Conservation (phyloP, 2,888 invertebrate genomes). For the Drosophila helvetica region DNA sequence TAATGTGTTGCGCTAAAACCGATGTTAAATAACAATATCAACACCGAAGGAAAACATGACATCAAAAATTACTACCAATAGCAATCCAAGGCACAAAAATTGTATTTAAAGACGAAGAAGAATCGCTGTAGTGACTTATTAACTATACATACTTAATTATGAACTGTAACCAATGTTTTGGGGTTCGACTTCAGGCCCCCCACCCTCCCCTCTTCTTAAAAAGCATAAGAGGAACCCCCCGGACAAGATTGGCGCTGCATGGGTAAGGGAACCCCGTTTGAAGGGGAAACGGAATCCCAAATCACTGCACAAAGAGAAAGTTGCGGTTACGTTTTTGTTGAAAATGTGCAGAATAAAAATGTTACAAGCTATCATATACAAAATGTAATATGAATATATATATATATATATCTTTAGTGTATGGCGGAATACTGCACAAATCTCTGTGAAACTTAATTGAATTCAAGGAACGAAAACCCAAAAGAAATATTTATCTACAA, state of each 20-base stretch:
- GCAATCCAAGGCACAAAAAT: neutral
- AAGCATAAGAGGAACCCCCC: neutral
- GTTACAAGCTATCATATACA: neutral
- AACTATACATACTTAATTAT: constrained; percentile 2
- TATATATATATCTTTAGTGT: constrained; percentile 7
- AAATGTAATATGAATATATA: neutral
- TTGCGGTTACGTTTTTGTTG: neutral
- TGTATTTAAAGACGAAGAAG: neutral
- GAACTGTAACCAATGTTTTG: constrained; percentile 23
- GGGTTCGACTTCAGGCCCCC: neutral
- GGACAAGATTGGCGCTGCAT: neutral
- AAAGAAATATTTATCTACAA: constrained; percentile 15
- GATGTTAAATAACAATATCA: neutral
- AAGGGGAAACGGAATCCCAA: neutral
- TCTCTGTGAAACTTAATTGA: constrained; percentile 2
- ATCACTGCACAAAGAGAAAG: neutral
- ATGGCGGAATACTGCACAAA: neutral
- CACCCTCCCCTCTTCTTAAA: neutral
- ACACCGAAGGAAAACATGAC: neutral
- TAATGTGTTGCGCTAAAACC: neutral
- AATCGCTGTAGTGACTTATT: neutral
- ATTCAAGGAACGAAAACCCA: neutral
- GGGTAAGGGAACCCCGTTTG: neutral
- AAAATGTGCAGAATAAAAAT: neutral
- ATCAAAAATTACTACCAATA: neutral